phyloP scores from a whole-genome alignment of 1,140 invertebrate genomes.

The Arctopsyche grandis region DNA sequence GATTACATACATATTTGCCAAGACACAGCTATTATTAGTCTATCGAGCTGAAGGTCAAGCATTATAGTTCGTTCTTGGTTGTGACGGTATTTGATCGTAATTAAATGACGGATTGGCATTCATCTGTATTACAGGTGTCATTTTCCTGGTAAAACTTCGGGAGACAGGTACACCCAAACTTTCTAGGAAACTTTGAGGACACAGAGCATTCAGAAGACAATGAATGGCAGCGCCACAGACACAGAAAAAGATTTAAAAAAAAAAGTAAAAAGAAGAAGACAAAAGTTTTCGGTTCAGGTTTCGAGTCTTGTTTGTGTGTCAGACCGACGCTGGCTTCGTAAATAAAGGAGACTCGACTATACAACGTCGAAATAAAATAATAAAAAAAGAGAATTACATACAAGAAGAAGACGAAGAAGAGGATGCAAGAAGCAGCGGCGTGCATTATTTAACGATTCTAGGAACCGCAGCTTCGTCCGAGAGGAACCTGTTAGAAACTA shows the following conservation, averaged over 20 bases:
- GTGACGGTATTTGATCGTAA: no score
- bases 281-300: slow-evolving; percentile 25
- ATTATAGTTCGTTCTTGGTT: no score
- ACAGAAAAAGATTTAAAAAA: neutral
- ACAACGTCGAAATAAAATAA: neutral
- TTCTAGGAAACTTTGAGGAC: slow-evolving; percentile 1
- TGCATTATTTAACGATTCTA: slow-evolving; percentile 35
- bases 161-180: neutral
- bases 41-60: no score
- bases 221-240: neutral
- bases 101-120: no score
- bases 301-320: slow-evolving; percentile 20
- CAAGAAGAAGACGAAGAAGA: neutral
- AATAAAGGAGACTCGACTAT: neutral
- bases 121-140: neutral
- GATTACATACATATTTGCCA: no score
- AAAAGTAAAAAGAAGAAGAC: neutral
- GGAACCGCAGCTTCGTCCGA: slow-evolving; percentile 5
- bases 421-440: slow-evolving; percentile 24
- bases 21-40: no score
- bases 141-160: neutral
- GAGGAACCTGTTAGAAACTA: slow-evolving; percentile 23
- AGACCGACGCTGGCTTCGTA: slow-evolving; percentile 1
- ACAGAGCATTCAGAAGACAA: neutral
- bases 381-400: neutral